Evolutionary conservation across 2,797 vertebrate genomes (phyloP), one percentile per base, ranked within the genome.

Genomic region (Nyctibius grandis): DNA sequence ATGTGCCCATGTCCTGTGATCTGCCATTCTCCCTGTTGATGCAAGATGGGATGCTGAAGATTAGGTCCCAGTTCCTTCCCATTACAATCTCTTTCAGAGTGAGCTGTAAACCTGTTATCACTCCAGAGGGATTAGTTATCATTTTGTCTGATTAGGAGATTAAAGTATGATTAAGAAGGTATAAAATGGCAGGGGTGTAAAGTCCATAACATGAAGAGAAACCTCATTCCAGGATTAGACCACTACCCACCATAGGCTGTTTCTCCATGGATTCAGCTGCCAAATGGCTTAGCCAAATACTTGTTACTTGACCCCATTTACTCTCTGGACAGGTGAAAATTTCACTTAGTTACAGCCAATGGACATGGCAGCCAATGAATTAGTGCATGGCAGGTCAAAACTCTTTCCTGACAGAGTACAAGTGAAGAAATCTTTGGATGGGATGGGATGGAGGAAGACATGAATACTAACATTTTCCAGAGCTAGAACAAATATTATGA

Each of bases 101-200:
- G 20, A 90, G 31, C 36, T n/a, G 16, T 76, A 91, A 86, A 88
- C 70, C 73, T 76, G 2, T 65, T 91, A 59, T 78, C 53, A 38
- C 50, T 65, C 21, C 15, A 47, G n/a, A 76, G 6, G 11, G 50
- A 65, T 61, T 86, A 31, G 45, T 80, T 95, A 85, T 67, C 63
- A 28, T 53, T 88, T 17, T 63, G 34, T 51, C 69, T 93, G 57
- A 91, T 76, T 86, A 73, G n/a, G 79, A 78, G 79, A 81, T 75
- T 90, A 57, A 87, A 89, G 23, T 33, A 36, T 44, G 48, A 68
- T 84, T 91, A 89, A 53, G 72, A 79, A 92, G n/a, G 42, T 79
- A 82, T 53, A 69, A 89, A 67, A 76, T 61, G 22, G 50, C 45
- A 95, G 17, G 20, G 21, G 15, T 26, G 25, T 81, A 54, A 90